Conservation (phyloP, 2,888 invertebrate genomes). For the Rotaria macrura region DNA sequence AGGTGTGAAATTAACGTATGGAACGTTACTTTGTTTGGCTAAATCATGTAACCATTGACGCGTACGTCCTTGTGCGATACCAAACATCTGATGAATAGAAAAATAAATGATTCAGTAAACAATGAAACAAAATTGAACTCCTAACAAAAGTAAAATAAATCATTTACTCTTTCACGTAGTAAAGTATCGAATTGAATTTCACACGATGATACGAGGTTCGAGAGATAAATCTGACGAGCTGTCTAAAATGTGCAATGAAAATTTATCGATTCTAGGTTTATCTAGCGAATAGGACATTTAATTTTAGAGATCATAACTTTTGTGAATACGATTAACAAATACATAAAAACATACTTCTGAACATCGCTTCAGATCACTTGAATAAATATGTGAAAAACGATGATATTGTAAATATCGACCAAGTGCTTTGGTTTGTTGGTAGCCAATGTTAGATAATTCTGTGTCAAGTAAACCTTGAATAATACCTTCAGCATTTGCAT, state of each 20-base stretch:
- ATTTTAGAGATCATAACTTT: too few species aligned
- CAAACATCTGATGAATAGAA: not conserved
- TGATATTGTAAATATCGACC: not conserved
- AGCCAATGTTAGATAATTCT: not conserved
- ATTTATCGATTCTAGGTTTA: too few species aligned
- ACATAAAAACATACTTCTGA: too few species aligned
- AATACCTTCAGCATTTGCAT: not conserved
- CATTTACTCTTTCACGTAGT: not conserved
- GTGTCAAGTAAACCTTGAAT: not conserved
- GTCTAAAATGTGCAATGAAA: too few species aligned
- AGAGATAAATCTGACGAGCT: not conserved
- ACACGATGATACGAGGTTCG: not conserved
- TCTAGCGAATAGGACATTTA: too few species aligned
- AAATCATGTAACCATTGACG: slow-evolving; percentile 5
- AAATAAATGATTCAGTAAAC: not conserved
- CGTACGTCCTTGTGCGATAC: not conserved
- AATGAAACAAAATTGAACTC: too few species aligned
- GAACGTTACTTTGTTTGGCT: not conserved
- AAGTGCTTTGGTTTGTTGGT: not conserved
- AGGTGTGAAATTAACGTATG: not conserved
- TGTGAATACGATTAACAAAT: too few species aligned
- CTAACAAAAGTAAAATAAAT: not conserved
- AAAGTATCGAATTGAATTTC: not conserved
- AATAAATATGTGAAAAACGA: not conserved
- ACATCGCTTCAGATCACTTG: not conserved